phyloP scores from a whole-genome alignment of 2,888 invertebrate genomes.

The Pseudococcus longispinus region DNA sequence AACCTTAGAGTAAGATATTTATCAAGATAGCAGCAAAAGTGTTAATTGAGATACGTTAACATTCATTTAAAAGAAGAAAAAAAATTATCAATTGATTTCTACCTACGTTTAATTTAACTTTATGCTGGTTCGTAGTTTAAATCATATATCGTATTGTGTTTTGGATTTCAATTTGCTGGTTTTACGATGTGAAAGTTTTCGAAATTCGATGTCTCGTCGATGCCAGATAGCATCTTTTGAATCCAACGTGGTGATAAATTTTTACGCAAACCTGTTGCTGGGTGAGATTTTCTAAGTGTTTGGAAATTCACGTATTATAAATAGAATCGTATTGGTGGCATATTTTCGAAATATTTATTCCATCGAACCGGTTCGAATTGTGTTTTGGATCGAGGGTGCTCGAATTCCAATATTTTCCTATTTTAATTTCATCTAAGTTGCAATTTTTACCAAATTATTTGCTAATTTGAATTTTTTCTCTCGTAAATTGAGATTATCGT shows the following conservation, averaged over 20 bases:
- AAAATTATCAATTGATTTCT: slow-evolving; percentile 24
- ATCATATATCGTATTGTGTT: not conserved
- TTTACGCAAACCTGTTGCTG: not conserved
- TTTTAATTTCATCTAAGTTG: no score
- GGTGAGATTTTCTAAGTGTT: not conserved
- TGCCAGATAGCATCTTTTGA: not conserved
- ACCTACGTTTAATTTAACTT: slow-evolving; percentile 7
- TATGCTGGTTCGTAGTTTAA: not conserved
- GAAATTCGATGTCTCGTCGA: not conserved
- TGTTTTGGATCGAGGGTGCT: not conserved
- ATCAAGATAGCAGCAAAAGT: slow-evolving; percentile 35
- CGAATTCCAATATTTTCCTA: no score
- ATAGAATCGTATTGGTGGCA: not conserved
- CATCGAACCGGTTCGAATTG: not conserved
- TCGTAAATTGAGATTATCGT: no score
- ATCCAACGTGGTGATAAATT: not conserved
- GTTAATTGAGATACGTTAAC: slow-evolving; percentile 32
- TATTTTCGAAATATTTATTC: not conserved
- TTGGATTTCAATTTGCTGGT: not conserved
- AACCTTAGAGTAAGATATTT: slow-evolving; percentile 34
- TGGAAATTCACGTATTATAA: not conserved
- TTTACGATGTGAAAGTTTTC: not conserved
- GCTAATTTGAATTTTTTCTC: no score
- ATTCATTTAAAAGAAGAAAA: slow-evolving; percentile 9
- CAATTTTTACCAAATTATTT: no score